Conservation (phyloP, 2,113 vertebrate species). For the Phrynosoma platyrhinos region DNA sequence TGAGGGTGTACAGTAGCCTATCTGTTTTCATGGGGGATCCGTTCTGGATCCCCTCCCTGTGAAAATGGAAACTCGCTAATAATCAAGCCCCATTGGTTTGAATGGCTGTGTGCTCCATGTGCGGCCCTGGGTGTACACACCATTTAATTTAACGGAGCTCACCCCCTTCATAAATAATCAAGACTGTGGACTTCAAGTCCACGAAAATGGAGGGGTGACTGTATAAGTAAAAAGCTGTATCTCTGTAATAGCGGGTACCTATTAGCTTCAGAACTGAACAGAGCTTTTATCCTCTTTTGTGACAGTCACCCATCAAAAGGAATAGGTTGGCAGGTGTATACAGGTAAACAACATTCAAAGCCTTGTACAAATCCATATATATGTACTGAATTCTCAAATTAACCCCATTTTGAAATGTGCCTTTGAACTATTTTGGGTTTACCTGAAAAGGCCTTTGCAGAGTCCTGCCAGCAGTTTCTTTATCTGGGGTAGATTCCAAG, state of each 20-base stretch:
- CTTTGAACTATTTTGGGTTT: constrained; percentile 39
- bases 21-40: too few species aligned
- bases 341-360: neutral
- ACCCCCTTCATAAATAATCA: too few species aligned
- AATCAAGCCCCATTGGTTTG: too few species aligned
- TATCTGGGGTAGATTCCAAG: constrained; percentile 85
- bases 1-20: too few species aligned
- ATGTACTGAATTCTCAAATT: neutral
- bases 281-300: neutral
- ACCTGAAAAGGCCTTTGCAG: constrained; percentile 94
- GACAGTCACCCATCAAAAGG: neutral
- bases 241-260: neutral
- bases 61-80: too few species aligned
- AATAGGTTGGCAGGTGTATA: neutral
- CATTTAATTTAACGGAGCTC: too few species aligned
- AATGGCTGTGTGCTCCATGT: too few species aligned
- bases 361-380: neutral
- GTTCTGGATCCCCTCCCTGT: too few species aligned
- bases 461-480: constrained; percentile 86
- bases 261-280: neutral
- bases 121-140: too few species aligned
- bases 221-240: neutral
- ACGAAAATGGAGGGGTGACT: too few species aligned
- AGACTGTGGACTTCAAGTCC: too few species aligned
- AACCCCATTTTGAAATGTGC: neutral